These are phyloP conservation scores for Panagrolaimus sp. DNA, from an alignment of 1,140 invertebrate species.

Conservation along the genomic window DNA sequence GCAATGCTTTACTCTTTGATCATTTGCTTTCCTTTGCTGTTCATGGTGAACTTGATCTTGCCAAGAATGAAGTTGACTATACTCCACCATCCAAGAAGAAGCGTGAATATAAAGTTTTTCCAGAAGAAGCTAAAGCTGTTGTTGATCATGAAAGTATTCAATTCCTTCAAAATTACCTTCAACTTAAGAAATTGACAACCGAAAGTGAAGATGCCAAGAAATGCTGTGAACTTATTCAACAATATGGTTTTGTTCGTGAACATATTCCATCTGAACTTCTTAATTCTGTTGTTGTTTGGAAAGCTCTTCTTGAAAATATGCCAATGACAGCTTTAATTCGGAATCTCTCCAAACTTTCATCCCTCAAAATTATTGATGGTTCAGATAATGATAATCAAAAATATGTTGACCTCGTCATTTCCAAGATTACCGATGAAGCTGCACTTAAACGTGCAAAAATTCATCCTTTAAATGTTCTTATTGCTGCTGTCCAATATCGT, in stretches of 20 bases:
- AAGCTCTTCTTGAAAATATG: conserved; percentile 66
- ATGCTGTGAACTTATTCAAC: conserved; percentile 31
- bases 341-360: conserved; percentile 68
- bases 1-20: conserved; percentile 43
- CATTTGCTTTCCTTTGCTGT: conserved; percentile 49
- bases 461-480: conserved; percentile 66
- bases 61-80: neutral
- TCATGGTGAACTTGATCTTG: conserved; percentile 30
- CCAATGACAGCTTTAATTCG: conserved; percentile 64
- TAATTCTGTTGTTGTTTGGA: conserved; percentile 68
- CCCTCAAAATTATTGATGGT: conserved; percentile 65
- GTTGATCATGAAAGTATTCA: neutral
- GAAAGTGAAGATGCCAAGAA: conserved; percentile 20
- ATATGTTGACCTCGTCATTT: conserved; percentile 58
- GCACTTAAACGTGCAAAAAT: conserved; percentile 63
- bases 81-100: neutral
- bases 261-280: conserved; percentile 68
- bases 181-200: neutral
- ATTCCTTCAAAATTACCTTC: neutral
- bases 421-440: conserved; percentile 61
- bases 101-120: neutral
- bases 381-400: conserved; percentile 36
- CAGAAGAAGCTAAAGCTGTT: neutral
- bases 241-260: conserved; percentile 60
- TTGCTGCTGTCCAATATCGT: conserved; percentile 65